Evolutionary conservation across 1,140 invertebrate species (phyloP).

Genomic region (Drosophila ogumai): DNA sequence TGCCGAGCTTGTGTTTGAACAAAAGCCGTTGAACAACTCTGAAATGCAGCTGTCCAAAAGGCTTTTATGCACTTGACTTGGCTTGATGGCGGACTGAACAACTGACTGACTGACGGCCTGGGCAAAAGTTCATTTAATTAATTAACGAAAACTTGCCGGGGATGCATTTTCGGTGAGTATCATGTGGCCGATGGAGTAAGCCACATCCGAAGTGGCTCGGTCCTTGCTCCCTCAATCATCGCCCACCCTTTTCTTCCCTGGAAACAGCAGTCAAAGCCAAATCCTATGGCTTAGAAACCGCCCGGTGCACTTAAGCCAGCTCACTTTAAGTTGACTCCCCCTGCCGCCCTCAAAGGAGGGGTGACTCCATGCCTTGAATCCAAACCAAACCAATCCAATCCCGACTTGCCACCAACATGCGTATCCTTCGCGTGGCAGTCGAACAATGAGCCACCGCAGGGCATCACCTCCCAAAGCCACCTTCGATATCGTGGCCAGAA

Average conservation of each 20-base stretch:
- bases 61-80: conserved; percentile 38
- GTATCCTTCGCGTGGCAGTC: conserved; percentile 62
- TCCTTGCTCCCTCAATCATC: not conserved
- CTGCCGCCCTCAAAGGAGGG: not conserved
- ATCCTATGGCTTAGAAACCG: conserved; percentile 33
- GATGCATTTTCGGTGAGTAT: conserved; percentile 37
- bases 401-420: conserved; percentile 71
- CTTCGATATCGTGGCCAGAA: conserved; percentile 9
- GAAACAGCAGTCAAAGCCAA: conserved; percentile 51
- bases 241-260: not conserved
- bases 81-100: conserved; percentile 16
- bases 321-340: conserved; percentile 38
- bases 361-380: conserved; percentile 3
- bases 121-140: conserved; percentile 48
- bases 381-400: conserved; percentile 59
- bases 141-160: conserved; percentile 41
- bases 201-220: not conserved
- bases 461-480: conserved; percentile 34
- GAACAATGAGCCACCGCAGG: conserved; percentile 72
- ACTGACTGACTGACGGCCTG: conserved; percentile 26
- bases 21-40: conserved; percentile 15
- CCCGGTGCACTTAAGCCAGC: conserved; percentile 18
- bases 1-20: conserved; percentile 8
- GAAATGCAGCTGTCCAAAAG: conserved; percentile 43
- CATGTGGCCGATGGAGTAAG: conserved; percentile 33